Conservation (phyloP, 1,140 invertebrate species). For the Rhagoletis zephyria region DNA sequence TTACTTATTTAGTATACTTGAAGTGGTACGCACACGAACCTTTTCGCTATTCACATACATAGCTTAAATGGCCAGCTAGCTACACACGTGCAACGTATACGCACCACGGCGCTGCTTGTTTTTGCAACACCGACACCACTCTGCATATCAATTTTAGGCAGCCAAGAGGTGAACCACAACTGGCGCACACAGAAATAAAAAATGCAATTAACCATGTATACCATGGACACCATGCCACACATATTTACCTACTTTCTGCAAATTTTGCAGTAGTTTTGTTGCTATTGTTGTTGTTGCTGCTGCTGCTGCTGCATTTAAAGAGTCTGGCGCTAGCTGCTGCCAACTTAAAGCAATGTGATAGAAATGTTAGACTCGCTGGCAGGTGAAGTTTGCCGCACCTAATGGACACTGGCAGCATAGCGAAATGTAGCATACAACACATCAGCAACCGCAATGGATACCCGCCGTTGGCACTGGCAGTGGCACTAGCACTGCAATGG, state of each 20-base stretch:
- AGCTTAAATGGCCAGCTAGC: too few relatives aligned
- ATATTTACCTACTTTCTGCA: neutral
- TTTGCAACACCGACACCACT: constrained; percentile 27
- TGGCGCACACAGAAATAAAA: neutral
- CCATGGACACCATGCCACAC: neutral
- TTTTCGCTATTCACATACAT: too few relatives aligned
- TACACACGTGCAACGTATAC: neutral
- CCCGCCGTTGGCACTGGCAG: neutral
- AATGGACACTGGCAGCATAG: constrained; percentile 27
- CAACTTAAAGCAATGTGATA: constrained; percentile 29
- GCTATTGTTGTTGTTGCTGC: neutral
- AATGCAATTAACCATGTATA: constrained; percentile 17
- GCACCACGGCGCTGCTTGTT: neutral
- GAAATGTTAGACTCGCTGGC: constrained; percentile 39
- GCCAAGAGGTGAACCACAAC: neutral
- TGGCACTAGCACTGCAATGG: neutral
- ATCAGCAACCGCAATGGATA: neutral
- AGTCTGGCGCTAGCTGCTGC: neutral
- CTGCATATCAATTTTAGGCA: constrained; percentile 23
- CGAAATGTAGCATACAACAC: constrained; percentile 1
- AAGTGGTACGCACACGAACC: too few relatives aligned
- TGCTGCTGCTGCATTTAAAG: neutral
- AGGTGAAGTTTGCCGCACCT: constrained; percentile 37
- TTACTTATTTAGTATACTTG: too few relatives aligned
- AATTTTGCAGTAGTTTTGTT: too few relatives aligned